These are phyloP conservation scores for Ormyrus nitidulus DNA, from an alignment of 2,888 invertebrate genomes.

Conservation along the genomic window DNA sequence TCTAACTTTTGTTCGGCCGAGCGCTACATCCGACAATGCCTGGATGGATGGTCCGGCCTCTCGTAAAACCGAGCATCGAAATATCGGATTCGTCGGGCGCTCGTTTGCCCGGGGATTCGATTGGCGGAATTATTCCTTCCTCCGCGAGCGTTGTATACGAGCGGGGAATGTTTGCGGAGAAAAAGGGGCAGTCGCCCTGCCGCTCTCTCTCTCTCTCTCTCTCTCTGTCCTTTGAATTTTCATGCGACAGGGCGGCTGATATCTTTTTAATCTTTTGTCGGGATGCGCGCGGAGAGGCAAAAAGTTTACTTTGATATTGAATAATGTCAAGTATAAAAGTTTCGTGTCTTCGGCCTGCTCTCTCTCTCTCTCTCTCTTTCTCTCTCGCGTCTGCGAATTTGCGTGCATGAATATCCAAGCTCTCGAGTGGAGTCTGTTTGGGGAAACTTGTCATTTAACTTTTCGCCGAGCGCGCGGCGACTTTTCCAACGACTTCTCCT, in stretches of 20 bases:
- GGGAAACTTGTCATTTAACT: conserved; percentile 53
- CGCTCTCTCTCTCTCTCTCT: not conserved
- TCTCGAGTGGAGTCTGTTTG: conserved; percentile 4
- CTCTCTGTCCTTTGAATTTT: conserved; percentile 42
- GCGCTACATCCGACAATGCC: conserved; percentile 1
- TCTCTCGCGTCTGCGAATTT: conserved; percentile 20
- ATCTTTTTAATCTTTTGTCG: conserved; percentile 54
- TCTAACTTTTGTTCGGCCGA: conserved; percentile 40
- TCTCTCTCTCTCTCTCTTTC: not conserved
- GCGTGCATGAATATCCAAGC: conserved; percentile 42
- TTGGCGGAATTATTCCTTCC: conserved; percentile 46
- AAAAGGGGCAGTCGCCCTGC: not conserved
- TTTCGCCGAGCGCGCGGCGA: conserved; percentile 19
- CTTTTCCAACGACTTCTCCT: not conserved
- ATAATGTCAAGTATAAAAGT: conserved; percentile 53
- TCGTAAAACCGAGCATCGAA: conserved; percentile 49
- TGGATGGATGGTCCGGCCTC: conserved; percentile 17
- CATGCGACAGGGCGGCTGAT: conserved; percentile 35
- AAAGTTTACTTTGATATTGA: conserved; percentile 53
- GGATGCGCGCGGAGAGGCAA: conserved; percentile 23
- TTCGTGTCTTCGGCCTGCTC: conserved; percentile 15
- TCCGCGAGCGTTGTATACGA: not conserved
- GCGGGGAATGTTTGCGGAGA: conserved; percentile 12
- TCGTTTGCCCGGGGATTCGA: conserved; percentile 42
- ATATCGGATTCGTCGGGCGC: conserved; percentile 43